A percentile compares a stretch with the other conserved stretches of the same genome.
Evolutionary conservation across 2,113 vertebrate genomes (phyloP).

Genomic region (Dicrurus megarhynchus): DNA sequence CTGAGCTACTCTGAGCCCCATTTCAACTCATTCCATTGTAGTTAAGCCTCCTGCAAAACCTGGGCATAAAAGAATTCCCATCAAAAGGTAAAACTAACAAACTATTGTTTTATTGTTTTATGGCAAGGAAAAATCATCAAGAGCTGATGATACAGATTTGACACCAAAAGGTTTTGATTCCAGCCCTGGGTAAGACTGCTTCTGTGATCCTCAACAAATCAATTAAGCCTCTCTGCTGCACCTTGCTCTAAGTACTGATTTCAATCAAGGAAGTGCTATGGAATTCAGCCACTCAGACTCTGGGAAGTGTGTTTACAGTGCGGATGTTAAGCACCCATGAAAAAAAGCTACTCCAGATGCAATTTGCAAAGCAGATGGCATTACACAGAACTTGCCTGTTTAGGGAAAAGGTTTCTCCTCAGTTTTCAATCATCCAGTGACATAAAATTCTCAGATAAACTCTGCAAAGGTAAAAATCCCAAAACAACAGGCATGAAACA

Average conservation of each 20-base stretch:
- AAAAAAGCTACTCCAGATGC: background rate
- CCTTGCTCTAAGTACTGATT: background rate
- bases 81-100: background rate
- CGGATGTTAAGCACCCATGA: rapidly evolving
- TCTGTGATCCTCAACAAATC: background rate
- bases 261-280: background rate
- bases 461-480: background rate
- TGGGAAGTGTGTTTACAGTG: background rate
- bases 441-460: background rate
- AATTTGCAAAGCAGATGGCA: background rate
- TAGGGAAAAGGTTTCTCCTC: background rate
- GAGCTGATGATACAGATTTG: background rate
- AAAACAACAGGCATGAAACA: background rate
- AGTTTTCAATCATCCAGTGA: background rate
- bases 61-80: background rate
- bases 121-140: background rate
- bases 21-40: background rate
- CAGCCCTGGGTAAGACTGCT: background rate
- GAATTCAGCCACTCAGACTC: background rate
- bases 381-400: background rate
- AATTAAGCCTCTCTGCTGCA: background rate
- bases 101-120: background rate
- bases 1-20: background rate
- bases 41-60: background rate
- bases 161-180: background rate